These are phyloP conservation scores for Brotula barbata DNA, from an alignment of 2,797 vertebrate genomes.

Conservation along the genomic window DNA sequence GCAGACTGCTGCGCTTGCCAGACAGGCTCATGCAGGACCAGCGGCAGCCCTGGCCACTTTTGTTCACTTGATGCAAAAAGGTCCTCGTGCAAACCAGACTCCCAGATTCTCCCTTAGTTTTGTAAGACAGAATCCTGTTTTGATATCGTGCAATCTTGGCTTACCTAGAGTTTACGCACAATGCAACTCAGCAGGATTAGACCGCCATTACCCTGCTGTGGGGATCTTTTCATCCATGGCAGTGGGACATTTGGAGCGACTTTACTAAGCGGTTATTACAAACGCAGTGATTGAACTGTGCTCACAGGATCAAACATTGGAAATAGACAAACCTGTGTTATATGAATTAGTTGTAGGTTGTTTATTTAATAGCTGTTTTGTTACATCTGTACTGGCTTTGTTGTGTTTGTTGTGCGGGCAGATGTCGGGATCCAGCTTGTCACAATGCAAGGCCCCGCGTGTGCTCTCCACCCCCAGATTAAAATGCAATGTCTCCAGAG, in stretches of 20 bases:
- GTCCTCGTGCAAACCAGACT: no score
- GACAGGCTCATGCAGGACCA: no score
- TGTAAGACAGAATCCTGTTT: no score
- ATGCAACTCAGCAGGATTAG: slow-evolving; percentile 40
- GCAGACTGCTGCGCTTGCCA: no score
- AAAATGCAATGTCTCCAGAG: neutral
- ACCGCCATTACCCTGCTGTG: slow-evolving; percentile 20
- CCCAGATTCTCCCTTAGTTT: no score
- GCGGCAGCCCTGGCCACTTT: no score
- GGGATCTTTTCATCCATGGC: neutral
- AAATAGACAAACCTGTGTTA: neutral
- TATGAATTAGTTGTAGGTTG: slow-evolving; percentile 1
- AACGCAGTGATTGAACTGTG: slow-evolving; percentile 6
- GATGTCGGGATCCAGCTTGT: slow-evolving; percentile 2
- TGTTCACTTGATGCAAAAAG: no score
- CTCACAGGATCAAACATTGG: neutral
- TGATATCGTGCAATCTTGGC: no score
- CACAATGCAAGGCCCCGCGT: neutral
- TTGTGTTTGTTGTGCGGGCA: slow-evolving; percentile 1
- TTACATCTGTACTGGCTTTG: slow-evolving; percentile 10
- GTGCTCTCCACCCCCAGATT: neutral
- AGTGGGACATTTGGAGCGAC: slow-evolving; percentile 7
- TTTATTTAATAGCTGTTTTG: slow-evolving; percentile 12
- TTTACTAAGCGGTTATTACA: slow-evolving; percentile 6
- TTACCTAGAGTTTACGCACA: slow-evolving; percentile 69